Evolutionary conservation across 2,113 vertebrate genomes (phyloP).

Genomic region (Caloenas nicobarica): DNA sequence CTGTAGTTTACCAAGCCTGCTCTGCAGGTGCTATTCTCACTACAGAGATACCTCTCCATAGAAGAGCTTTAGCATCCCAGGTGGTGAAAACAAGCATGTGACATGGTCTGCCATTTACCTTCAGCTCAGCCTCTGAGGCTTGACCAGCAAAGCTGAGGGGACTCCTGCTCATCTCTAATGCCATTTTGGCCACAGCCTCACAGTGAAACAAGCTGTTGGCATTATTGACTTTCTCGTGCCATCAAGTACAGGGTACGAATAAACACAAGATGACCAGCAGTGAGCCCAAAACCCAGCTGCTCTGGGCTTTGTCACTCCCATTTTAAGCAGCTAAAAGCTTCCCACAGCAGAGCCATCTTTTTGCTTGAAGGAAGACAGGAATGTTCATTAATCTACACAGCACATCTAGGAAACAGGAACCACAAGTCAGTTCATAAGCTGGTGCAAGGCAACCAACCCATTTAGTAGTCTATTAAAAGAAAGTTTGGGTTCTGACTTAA

Average conservation of each 20-base stretch:
- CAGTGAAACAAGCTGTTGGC: neutral
- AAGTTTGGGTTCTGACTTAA: constrained; percentile 58
- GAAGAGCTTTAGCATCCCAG: neutral
- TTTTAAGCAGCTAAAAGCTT: neutral
- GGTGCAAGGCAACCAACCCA: constrained; percentile 24
- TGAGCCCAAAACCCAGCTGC: neutral
- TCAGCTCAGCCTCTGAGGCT: neutral
- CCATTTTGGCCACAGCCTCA: neutral
- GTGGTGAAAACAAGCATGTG: neutral
- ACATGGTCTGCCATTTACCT: neutral
- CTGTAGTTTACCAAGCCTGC: neutral
- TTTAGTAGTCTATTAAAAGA: constrained; percentile 65
- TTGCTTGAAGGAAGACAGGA: neutral
- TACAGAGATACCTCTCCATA: neutral
- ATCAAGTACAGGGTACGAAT: neutral
- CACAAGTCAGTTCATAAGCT: constrained; percentile 17
- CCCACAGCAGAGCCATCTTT: neutral
- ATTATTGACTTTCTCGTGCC: fast-evolving
- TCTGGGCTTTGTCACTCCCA: neutral
- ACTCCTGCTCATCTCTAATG: neutral
- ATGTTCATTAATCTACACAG: neutral
- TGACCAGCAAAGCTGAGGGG: neutral
- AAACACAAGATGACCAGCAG: neutral
- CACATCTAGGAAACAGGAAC: neutral
- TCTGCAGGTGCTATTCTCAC: neutral